Base-by-base conservation (phyloP, 2,888 invertebrate genomes). In the Microctonus brassicae region DNA sequence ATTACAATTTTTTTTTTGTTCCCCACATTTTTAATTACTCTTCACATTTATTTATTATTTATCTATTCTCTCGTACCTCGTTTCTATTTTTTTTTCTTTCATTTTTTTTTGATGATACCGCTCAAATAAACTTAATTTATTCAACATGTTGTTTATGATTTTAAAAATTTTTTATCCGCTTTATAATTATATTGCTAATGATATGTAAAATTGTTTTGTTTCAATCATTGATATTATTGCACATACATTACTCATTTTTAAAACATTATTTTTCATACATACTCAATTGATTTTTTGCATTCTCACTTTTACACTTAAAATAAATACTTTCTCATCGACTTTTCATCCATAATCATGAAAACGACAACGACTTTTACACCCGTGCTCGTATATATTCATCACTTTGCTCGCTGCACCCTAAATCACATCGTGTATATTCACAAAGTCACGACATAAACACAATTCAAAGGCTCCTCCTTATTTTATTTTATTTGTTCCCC, bases 1-100 rank as follows among this genome's bases (percentile, higher is more conserved):
- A 67, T 60, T 39, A 34, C 17, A 42, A 29, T 68, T 57, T 74
- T 73, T 61, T 66, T 65, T 69, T 66, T 61, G 66, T 73, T 53
- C 55, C 53, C 55, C 26, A 33, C 4, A 33, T n/a, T 29, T 47
- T 26, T 26, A 29, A 63, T 63, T 42, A 47, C 17, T 5, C 17
- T 47, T 47, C 17, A n/a, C 7, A 47, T 47, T 47, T 47, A 17
- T 17, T 47, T 47, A 17, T 36, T 9, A 5, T 36, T 36, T 36
- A 9, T 36, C 7, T 29, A 7, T 36, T 36, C 10, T 36, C 1
- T 36, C 9, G 7, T 7, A 47, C 24, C 1, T 11, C 11, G 11
- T 24, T 13, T 24, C 13, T 24, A 24, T 11, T 26, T 55, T 26
- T 26, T 4, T 24, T 10, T 26, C 9, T 24, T n/a, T 55, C n/a